Base-by-base conservation (phyloP, 2,113 vertebrate genomes). In the Ctenodactylus gundi region DNA sequence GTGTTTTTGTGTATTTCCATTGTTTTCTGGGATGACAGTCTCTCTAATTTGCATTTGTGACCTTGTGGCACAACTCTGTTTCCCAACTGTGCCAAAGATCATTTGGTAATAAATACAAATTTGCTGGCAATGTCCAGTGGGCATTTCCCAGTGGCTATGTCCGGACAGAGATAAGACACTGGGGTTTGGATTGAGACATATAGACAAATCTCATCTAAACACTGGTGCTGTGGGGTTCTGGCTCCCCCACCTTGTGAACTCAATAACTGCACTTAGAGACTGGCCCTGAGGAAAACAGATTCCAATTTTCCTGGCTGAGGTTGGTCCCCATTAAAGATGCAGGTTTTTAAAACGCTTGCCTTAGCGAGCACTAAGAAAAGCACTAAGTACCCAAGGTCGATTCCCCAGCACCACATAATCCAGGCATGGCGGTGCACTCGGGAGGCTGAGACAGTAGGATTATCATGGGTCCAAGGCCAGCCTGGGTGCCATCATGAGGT, bases 241-340 rank as follows among this genome's bases (percentile, higher is more conserved):
- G 96, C 96, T 97, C 95, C 97, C 97, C 93, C 96, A 96, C 58
- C 96, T 96, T 97, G 95, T 97, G 94, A 92, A 53, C 27, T 94
- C 21, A 55, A 93, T 95, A 97, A 97, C 91, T 96, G 92, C 97
- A 96, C 82, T 67, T 90, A 46, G 77, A 87, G 72, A 70, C 17
- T 2, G 10, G 18, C n/a, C 80, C 58, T 57, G 86, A 60, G 44
- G 64, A 89, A 49, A 93, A 57, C 7, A 49, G 57, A 64, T 57
- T 76, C 27, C 34, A 57, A 23, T 44, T 51, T 49, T 70, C 65
- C 62, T 51, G 65, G 58, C 29, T 85, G 21, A 1, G n/a, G n/a
- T 78, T 4, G 64, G 51, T 58, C 39, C 65, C 44, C 23, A 7
- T 3, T n/a, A n/a, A n/a, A n/a, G n/a, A n/a, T n/a, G n/a, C n/a